Base-by-base conservation (phyloP, 2,797 vertebrate species). In the Myiothlypis chrysogaster region DNA sequence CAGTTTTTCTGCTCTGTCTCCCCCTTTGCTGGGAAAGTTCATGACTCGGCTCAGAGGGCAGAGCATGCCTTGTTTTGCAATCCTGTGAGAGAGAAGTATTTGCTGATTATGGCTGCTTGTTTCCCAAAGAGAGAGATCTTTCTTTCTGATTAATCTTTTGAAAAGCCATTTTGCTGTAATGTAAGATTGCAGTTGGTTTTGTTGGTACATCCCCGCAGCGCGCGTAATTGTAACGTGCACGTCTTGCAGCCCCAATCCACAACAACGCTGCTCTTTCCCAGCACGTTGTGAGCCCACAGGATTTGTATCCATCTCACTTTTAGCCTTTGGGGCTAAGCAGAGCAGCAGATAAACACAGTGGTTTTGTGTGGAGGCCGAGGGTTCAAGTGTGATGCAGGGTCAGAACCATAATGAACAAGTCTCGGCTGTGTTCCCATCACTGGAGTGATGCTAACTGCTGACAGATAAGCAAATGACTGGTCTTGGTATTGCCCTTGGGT, bases 41-140 rank as follows among this genome's bases (percentile, higher is more conserved):
- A 60, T 93, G 92, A 90, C 83, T 91, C 28, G 6, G 73, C 59
- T 83, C 25, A 10, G 57, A 79, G 90, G 88, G 93, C 87, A 94
- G 75, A 83, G 90, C 10, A 35, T 55, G 66, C 77, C 89, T 82
- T 92, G 63, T 96, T 96, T 96, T 92, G 92, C 93, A 95, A 59
- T 90, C 71, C 37, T 0, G 0, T 50, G 88, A 81, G 56, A 94
- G 69, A 81, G 75, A 87, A 95, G 56, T 89, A 93, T 93, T 83
- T 96, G 93, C 94, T 95, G 94, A 92, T 96, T 73, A 32, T 52
- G 56, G 32, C 63, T 87, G 57, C 71, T 86, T 46, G 47, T 81
- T 94, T 94, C 87, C 78, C 83, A 66, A 59, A 87, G 72, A 87
- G 47, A 56, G 27, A 80, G 50, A 76, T 92, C 56, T 69, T 70